Evolutionary conservation across 2,797 vertebrate species (phyloP), one percentile per base, ranked within the genome.

Genomic region (Chelmon rostratus): DNA sequence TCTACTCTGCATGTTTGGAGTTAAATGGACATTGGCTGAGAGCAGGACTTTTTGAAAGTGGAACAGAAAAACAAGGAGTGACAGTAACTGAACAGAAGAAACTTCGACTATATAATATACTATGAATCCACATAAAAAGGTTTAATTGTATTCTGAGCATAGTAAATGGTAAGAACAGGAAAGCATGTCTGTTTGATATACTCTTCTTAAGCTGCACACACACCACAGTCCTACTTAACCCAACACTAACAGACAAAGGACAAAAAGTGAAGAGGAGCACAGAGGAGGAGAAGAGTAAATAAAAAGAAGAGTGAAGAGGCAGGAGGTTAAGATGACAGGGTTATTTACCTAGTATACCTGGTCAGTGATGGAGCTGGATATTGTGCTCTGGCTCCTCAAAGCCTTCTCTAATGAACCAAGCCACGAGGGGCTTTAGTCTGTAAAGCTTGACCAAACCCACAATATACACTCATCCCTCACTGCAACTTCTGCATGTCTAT

Each of bases 331-430:
- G 78, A 86, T 82, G 86, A 88, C 62, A 25, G 76, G 74, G 79
- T 77, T 94, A 91, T 94, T 93, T 93, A 91, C 86, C 74, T 54
- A 82, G 74, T 38, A 80, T 65, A 81, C 86, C 79, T 83, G 81
- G 88, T 86, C 79, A 79, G 78, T 91, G 74, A 84, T 66, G 23
- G 78, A 86, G 86, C 38, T 79, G 76, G 79, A 93, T 93, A 91
- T 89, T 88, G 83, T 80, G 85, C 82, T 86, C 67, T 50, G 68
- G 79, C 87, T 90, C 80, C 81, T 91, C 75, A 92, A 95, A 95
- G 94, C 92, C 93, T 78, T 84, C 90, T 90, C 84, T 92, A 94
- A 95, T 94, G 89, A 94, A 93, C 81, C 85, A 68, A 84, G 68
- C 72, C 83, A 84, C 52, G 61, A 85, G 72, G 78, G 90, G 79